Conservation (phyloP, 2,113 vertebrate species). For the Ictalurus furcatus region DNA sequence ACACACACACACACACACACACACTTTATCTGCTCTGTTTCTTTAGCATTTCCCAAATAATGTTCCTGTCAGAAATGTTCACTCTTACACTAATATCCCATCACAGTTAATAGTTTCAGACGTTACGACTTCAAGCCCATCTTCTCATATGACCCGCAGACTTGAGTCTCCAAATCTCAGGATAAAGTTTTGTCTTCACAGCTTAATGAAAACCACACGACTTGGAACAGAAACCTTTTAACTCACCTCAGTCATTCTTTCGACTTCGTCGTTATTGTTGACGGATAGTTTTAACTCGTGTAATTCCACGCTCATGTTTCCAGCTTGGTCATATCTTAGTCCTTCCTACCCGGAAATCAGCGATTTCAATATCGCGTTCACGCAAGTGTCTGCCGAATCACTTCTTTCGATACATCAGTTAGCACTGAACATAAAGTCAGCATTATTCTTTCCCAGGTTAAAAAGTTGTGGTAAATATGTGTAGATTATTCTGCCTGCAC, state of each 20-base stretch:
- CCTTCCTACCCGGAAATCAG: slow-evolving; percentile 50
- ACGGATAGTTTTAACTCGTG: not conserved
- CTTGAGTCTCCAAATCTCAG: not conserved
- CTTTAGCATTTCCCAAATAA: not conserved
- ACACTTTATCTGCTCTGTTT: not conserved
- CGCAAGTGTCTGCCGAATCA: too few species aligned
- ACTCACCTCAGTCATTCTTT: slow-evolving; percentile 13
- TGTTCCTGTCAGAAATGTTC: not conserved
- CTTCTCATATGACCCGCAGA: not conserved
- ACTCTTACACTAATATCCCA: not conserved
- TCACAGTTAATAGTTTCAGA: not conserved
- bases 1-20: not conserved
- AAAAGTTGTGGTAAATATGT: too few species aligned
- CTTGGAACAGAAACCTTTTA: not conserved
- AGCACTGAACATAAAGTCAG: not conserved
- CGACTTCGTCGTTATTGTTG: slow-evolving; percentile 34
- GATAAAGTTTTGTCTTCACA: too few species aligned
- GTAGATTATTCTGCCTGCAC: too few species aligned
- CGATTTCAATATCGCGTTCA: too few species aligned
- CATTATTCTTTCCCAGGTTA: too few species aligned
- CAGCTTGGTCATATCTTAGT: not conserved
- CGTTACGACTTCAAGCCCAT: not conserved
- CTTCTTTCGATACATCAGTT: not conserved
- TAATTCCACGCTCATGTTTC: slow-evolving; percentile 45
- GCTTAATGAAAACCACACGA: not conserved